phyloP scores from a whole-genome alignment of 2,888 invertebrate species.

The Ophraella communa region DNA sequence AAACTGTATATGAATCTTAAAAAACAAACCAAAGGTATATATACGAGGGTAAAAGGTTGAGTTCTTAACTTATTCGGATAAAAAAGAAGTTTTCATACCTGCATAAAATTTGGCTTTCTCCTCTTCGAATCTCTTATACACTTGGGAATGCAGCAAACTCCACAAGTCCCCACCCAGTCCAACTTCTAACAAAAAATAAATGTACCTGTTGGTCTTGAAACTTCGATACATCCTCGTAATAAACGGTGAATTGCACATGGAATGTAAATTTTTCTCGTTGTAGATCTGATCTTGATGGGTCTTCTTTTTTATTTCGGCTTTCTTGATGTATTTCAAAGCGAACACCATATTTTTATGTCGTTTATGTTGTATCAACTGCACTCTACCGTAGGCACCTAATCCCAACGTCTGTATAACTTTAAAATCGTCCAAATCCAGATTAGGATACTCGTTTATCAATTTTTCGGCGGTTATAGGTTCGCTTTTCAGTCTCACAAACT shows the following conservation, averaged over 20 bases:
- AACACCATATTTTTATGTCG: conserved; percentile 59
- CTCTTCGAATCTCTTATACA: conserved; percentile 70
- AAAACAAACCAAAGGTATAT: too few relatives aligned
- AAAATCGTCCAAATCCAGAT: conserved; percentile 71
- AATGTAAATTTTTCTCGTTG: conserved; percentile 70
- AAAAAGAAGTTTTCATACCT: conserved; percentile 27
- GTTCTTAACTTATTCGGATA: not conserved
- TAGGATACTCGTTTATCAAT: conserved; percentile 24
- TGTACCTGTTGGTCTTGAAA: conserved; percentile 86
- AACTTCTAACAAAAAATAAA: conserved; percentile 92
- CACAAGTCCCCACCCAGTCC: conserved; percentile 93
- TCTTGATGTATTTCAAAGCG: conserved; percentile 73
- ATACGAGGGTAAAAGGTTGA: too few relatives aligned
- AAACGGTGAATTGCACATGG: conserved; percentile 49
- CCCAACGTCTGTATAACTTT: conserved; percentile 84
- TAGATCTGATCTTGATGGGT: conserved; percentile 73
- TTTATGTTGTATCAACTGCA: conserved; percentile 68
- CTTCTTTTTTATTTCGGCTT: conserved; percentile 71
- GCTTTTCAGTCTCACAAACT: conserved; percentile 50
- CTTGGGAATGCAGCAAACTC: conserved; percentile 84
- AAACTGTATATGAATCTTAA: too few relatives aligned
- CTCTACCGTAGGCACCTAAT: conserved; percentile 89
- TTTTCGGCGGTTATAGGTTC: conserved; percentile 24
- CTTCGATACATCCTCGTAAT: conserved; percentile 80
- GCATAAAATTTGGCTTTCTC: conserved; percentile 83